These are phyloP conservation scores for Dioctria linearis DNA, from an alignment of 2,888 invertebrate genomes.

Conservation along the genomic window DNA sequence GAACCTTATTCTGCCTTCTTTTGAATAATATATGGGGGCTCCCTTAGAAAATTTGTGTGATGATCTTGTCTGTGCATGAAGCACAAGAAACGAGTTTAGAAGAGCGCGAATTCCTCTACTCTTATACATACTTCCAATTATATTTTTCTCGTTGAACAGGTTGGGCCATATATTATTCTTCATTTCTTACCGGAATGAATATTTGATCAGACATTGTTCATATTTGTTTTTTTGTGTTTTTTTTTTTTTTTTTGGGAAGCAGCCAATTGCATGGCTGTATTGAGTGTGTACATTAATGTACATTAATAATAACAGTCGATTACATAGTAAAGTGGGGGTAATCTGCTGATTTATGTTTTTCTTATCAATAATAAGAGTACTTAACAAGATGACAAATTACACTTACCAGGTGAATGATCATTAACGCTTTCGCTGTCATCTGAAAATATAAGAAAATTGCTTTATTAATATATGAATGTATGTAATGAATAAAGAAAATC, in stretches of 20 bases:
- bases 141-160: slow-evolving; percentile 7
- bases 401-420: slow-evolving; percentile 45
- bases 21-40: slow-evolving; percentile 40
- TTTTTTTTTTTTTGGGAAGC: too few relatives aligned
- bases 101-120: background rate
- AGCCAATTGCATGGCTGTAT: too few relatives aligned
- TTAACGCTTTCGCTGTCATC: slow-evolving; percentile 39
- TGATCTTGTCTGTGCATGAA: slow-evolving; percentile 38
- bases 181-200: slow-evolving; percentile 35
- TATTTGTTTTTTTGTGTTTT: background rate
- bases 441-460: slow-evolving; percentile 23
- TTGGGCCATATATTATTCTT: slow-evolving; percentile 29
- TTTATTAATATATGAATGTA: background rate
- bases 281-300: background rate
- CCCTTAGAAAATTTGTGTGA: slow-evolving; percentile 9
- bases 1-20: slow-evolving; percentile 34
- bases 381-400: slow-evolving; percentile 15
- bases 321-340: background rate
- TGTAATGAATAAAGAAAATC: too few relatives aligned
- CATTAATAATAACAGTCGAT: slow-evolving; percentile 8
- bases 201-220: slow-evolving; percentile 46
- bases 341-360: slow-evolving; percentile 8
- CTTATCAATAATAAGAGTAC: slow-evolving; percentile 32
- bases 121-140: slow-evolving; percentile 43
- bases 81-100: slow-evolving; percentile 36